Conservation (phyloP, 30 jellyfish, hydroid and myxozoan genomes). For the Phacellophora camtschatica region DNA sequence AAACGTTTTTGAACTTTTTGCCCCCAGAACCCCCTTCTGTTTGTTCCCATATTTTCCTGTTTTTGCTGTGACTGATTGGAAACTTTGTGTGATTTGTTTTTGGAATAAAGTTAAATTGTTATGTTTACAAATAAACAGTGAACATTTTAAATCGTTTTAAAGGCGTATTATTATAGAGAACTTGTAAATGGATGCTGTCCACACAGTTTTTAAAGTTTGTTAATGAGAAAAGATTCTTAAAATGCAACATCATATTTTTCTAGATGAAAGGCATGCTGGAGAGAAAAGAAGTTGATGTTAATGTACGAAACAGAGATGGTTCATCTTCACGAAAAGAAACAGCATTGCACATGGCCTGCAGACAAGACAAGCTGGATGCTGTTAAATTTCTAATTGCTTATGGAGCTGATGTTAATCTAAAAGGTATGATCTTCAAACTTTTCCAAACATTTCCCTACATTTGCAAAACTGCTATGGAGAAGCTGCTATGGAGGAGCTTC, state of each 20-base stretch:
- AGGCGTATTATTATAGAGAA: no score
- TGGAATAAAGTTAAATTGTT: no score
- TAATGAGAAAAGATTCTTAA: background rate
- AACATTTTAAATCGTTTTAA: no score
- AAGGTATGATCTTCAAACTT: slow-evolving; percentile 24
- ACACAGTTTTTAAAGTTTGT: no score
- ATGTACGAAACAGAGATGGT: slow-evolving; percentile 16
- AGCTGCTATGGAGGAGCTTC: background rate
- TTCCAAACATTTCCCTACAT: background rate
- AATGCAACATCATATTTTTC: background rate
- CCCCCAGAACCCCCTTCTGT: no score
- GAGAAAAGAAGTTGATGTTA: slow-evolving; percentile 15
- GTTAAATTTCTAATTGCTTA: slow-evolving; percentile 52
- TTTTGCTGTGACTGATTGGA: no score
- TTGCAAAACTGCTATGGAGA: background rate
- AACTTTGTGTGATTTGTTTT: no score
- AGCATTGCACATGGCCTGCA: slow-evolving; percentile 68
- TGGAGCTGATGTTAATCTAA: slow-evolving; percentile 69
- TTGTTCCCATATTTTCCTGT: no score
- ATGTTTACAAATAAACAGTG: no score
- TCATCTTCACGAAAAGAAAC: slow-evolving; percentile 64
- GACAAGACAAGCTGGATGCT: slow-evolving; percentile 20
- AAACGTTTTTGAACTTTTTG: no score
- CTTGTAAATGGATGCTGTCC: no score
- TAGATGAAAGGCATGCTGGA: slow-evolving; percentile 55